Base-by-base conservation (phyloP, 2,888 invertebrate genomes). In the Eudemis profundana region DNA sequence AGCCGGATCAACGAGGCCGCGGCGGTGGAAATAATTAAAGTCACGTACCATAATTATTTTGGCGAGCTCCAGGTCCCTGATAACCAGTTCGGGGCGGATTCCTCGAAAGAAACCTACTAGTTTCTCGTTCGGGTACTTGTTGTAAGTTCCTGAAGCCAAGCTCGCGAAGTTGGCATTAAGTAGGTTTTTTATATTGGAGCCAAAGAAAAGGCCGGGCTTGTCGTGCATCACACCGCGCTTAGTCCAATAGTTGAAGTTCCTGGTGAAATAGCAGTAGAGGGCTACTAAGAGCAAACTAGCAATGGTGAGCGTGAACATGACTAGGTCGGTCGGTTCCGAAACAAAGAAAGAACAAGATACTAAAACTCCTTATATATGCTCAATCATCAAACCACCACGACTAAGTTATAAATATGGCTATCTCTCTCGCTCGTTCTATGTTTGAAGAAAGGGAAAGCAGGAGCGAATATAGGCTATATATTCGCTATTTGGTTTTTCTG, bases 61-160 rank as follows among this genome's bases (percentile, higher is more conserved):
- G 3, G 65, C 65, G 4, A 67, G 44, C 2, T 63, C 63, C 2
- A 66, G 67, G 33, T 69, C 69, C 19, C 69, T 46, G 19, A 69
- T 44, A 8, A 69, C 7, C 5, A 69, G 47, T 15, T 62, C 63
- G 3, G 68, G 69, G 7, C 29, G 50, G 19, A 29, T 38, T 2
- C 49, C 50, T 7, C 66, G 57, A 19, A 62, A 69, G 14, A 56
- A 49, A 8, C 69, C 69, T n/a, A 71, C 68, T 14, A 67, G 57
- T 38, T 42, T 67, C 50, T 69, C 69, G 12, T 69, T 57, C 12
- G 67, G 68, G 44, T 66, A 67, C 40, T n/a, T n/a, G n/a, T n/a
- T n/a, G n/a, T n/a, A n/a, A n/a, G n/a, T n/a, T n/a, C n/a, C n/a
- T n/a, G n/a, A n/a, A n/a, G n/a, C n/a, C n/a, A n/a, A n/a, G n/a